A percentile compares a stretch with the other conserved stretches of the same genome.
Conservation (phyloP, 2,888 invertebrate genomes). For the Auanema freiburgensis region DNA sequence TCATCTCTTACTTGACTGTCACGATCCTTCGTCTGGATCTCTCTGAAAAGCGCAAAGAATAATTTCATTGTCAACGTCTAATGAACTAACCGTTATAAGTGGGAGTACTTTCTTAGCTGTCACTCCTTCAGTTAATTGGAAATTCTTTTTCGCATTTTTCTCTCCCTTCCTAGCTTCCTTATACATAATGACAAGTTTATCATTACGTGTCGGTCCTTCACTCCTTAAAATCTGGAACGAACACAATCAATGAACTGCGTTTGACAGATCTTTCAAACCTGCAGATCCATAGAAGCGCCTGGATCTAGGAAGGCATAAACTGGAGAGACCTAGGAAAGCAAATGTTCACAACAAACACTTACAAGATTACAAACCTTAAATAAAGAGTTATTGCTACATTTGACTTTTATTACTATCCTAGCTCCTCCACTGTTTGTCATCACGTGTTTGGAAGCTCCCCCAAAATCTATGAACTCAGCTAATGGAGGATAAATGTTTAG, state of each 20-base stretch:
- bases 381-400: slow-evolving; percentile 45
- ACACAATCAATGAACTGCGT: not conserved
- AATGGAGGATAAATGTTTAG: slow-evolving; percentile 41
- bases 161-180: slow-evolving; percentile 44
- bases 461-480: slow-evolving; percentile 50
- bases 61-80: too few relatives aligned
- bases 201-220: slow-evolving; percentile 41
- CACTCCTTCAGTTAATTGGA: slow-evolving; percentile 27
- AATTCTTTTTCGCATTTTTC: slow-evolving; percentile 37
- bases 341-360: slow-evolving; percentile 10
- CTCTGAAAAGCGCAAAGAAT: too few relatives aligned
- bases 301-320: slow-evolving; percentile 39
- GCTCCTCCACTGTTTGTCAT: slow-evolving; percentile 41
- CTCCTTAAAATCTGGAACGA: slow-evolving; percentile 31
- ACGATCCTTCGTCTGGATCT: too few relatives aligned
- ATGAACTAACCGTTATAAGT: slow-evolving; percentile 19
- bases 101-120: slow-evolving; percentile 17
- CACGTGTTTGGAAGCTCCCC: slow-evolving; percentile 44
- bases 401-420: slow-evolving; percentile 46
- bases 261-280: slow-evolving; percentile 14
- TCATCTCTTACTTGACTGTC: too few relatives aligned
- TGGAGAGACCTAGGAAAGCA: slow-evolving; percentile 31
- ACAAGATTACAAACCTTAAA: slow-evolving; percentile 32
- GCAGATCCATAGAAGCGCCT: slow-evolving; percentile 33
- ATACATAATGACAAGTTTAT: slow-evolving; percentile 39